Evolutionary conservation across 2,113 vertebrate genomes (phyloP), one percentile per base, ranked within the genome.

Genomic region (Gobius niger): DNA sequence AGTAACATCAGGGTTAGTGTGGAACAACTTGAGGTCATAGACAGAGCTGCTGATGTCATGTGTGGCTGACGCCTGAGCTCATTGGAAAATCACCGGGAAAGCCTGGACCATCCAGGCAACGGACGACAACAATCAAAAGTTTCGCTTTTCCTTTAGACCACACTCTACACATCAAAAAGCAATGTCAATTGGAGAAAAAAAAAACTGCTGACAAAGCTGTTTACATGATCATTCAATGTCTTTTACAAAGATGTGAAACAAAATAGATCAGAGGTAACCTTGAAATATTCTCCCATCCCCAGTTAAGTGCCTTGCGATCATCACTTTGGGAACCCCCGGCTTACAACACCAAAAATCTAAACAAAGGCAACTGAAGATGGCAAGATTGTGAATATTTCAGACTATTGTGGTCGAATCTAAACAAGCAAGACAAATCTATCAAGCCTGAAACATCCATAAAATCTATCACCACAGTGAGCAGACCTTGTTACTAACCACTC

Each of bases 71-170:
- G 57, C 62, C 44, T 62, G 24, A 47, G 19, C 7, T 34, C 16
- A 76, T 56, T 68, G 56, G 41, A 67, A 86, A 80, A 75, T 63
- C 34, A 63, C 63, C 41, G 40, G 44, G 34, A 34, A 61, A 47
- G 40, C 47, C 15, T 19, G 16, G 16, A 42, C 1, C n/a, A 44
- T 10, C n/a, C 4, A n/a, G 10, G 7, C 44, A 53, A 24, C 0
- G 6, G 11, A 2, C 49, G 11, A 2, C 53, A 0, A 24, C 13
- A 41, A 19, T 0, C 7, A 14, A 8, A 19, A 12, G 41, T 80
- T 82, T 73, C 51, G 18, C 70, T 77, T 83, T 83, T 47, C 44
- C 14, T 76, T 70, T 66, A 42, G 50, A n/a, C 41, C 16, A 40
- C 13, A 6, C 9, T 41, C 0, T 16, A 42, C 0, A 7, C 24